Evolutionary conservation across 2,888 invertebrate species (phyloP).

Genomic region (Aphodius granarius): DNA sequence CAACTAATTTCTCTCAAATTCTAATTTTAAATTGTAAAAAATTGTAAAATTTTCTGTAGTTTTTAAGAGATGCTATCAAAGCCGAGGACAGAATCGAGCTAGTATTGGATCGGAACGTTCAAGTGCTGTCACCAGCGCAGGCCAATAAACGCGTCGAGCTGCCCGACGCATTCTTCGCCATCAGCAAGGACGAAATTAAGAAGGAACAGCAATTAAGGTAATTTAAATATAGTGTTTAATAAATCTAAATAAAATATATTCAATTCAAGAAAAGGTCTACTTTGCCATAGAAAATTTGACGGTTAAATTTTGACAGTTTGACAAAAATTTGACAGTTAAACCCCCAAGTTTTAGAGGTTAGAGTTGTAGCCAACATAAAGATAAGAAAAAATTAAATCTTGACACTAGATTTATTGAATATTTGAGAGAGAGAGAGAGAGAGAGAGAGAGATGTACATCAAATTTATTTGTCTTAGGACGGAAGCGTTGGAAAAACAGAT

Average conservation of each 20-base stretch:
- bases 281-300: too few relatives aligned
- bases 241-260: not conserved
- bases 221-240: too few relatives aligned
- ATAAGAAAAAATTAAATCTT: too few relatives aligned
- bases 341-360: too few relatives aligned
- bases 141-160: conserved; percentile 69
- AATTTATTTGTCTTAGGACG: conserved; percentile 62
- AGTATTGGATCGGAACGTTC: conserved; percentile 83
- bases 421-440: too few relatives aligned
- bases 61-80: conserved; percentile 74
- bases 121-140: conserved; percentile 79
- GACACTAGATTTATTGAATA: too few relatives aligned
- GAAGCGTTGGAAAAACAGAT: conserved; percentile 80
- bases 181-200: conserved; percentile 82
- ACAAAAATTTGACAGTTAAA: too few relatives aligned
- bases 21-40: not conserved
- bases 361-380: too few relatives aligned
- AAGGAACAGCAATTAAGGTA: conserved; percentile 77
- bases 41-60: conserved; percentile 52
- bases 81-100: conserved; percentile 80
- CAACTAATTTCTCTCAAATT: not conserved
- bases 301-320: too few relatives aligned
- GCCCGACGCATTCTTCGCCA: conserved; percentile 82
- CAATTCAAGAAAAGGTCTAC: too few relatives aligned
- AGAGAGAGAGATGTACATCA: too few relatives aligned